phyloP scores from a whole-genome alignment of 2,797 vertebrate genomes.

The Manis javanica region DNA sequence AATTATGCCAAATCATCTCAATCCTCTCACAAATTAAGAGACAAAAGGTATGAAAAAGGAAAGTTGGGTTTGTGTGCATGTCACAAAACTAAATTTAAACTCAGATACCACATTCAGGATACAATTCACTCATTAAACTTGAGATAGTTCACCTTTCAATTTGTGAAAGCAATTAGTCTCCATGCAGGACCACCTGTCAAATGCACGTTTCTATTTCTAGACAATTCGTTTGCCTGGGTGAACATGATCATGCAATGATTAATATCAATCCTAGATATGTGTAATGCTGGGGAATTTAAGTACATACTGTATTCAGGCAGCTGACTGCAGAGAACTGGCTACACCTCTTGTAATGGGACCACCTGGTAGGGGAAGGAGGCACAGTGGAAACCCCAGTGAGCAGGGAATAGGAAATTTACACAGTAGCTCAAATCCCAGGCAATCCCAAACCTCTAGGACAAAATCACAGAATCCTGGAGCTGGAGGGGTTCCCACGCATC shows the following conservation, averaged over 20 bases:
- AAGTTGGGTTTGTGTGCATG: neutral
- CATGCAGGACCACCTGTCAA: neutral
- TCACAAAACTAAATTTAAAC: neutral
- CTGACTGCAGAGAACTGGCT: neutral
- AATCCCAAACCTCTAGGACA: neutral
- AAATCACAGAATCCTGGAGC: neutral
- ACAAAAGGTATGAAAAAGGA: neutral
- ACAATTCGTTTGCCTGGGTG: neutral
- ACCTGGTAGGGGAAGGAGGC: neutral
- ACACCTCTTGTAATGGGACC: neutral
- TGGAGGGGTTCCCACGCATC: rapidly evolving
- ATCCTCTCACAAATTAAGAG: slow-evolving; percentile 29
- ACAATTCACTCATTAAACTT: neutral
- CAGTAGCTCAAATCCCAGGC: neutral
- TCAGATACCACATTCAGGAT: neutral
- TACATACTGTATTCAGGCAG: neutral
- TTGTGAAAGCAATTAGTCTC: neutral
- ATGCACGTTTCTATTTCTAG: neutral
- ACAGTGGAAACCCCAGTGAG: neutral
- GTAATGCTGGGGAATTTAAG: neutral
- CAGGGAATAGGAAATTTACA: neutral
- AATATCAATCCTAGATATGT: neutral
- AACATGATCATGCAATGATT: neutral
- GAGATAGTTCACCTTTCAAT: neutral
- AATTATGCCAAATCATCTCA: neutral